A percentile compares a stretch with the other conserved stretches of the same genome.
Evolutionary conservation across 2,888 invertebrate genomes (phyloP).

Genomic region (Drosophila buzzatii): DNA sequence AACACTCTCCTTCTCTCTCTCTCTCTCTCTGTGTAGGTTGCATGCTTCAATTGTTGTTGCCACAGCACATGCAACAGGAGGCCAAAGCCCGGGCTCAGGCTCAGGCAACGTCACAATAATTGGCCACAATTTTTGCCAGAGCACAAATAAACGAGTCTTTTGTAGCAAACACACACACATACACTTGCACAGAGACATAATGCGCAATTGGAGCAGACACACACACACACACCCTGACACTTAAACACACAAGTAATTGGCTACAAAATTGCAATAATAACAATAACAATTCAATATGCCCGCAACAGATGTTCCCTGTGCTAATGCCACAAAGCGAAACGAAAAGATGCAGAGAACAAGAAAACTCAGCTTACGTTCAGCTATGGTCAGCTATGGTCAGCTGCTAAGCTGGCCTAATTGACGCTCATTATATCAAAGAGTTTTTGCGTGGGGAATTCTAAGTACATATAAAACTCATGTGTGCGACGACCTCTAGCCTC

Average conservation of each 20-base stretch:
- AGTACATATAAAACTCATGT: conserved; percentile 64
- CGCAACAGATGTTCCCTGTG: conserved; percentile 67
- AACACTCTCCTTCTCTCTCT: too few relatives aligned
- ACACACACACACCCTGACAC: conserved; percentile 27
- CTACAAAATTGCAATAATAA: conserved; percentile 80
- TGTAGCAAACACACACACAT: conserved; percentile 31
- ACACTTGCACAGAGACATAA: conserved; percentile 23
- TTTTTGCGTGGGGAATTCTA: conserved; percentile 74
- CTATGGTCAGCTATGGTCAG: conserved; percentile 12
- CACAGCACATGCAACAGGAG: conserved; percentile 72
- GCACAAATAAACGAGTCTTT: conserved; percentile 36
- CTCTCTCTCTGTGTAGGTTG: neutral
- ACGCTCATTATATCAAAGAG: conserved; percentile 76
- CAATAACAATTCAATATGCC: conserved; percentile 80
- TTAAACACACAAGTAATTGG: conserved; percentile 71
- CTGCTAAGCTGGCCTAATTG: conserved; percentile 71
- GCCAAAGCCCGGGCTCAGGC: conserved; percentile 29
- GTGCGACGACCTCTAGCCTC: conserved; percentile 20
- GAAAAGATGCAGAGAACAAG: neutral
- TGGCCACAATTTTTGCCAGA: conserved; percentile 46
- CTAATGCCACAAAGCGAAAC: conserved; percentile 33
- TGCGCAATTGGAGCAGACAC: conserved; percentile 13
- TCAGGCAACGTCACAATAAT: conserved; percentile 54
- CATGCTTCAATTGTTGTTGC: conserved; percentile 13
- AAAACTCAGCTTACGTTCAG: conserved; percentile 22